Conservation (phyloP, 2,113 vertebrate genomes). For the Platysternon megacephalum region DNA sequence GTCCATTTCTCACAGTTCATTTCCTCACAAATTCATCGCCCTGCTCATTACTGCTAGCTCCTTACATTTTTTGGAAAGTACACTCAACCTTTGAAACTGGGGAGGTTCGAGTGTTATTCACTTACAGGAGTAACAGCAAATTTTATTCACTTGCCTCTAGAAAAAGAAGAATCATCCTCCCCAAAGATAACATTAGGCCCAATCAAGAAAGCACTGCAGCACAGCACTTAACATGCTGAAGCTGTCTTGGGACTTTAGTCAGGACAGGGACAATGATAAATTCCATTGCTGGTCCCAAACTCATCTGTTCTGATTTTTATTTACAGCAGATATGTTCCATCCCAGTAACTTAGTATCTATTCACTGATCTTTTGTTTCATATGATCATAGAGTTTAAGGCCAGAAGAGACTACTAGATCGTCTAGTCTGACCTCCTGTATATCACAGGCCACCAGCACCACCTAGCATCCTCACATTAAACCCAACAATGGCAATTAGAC, state of each 20-base stretch:
- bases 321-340: slow-evolving; percentile 19
- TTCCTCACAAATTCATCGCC: not conserved
- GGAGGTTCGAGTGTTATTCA: no score
- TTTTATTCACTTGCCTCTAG: not conserved
- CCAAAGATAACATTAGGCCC: not conserved
- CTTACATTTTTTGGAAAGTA: not conserved
- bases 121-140: not conserved
- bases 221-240: not conserved
- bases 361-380: not conserved
- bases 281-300: slow-evolving; percentile 24
- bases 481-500: not conserved
- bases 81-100: not conserved
- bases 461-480: not conserved
- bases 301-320: slow-evolving; percentile 24
- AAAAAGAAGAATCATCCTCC: not conserved
- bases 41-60: not conserved
- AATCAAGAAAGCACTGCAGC: not conserved
- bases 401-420: not conserved
- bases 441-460: not conserved
- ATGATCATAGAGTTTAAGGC: not conserved
- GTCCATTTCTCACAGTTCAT: not conserved
- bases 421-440: not conserved
- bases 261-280: slow-evolving; percentile 42
- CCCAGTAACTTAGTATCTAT: not conserved
- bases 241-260: not conserved